Base-by-base conservation (phyloP, 2,888 invertebrate genomes). In the Agrochola lota region DNA sequence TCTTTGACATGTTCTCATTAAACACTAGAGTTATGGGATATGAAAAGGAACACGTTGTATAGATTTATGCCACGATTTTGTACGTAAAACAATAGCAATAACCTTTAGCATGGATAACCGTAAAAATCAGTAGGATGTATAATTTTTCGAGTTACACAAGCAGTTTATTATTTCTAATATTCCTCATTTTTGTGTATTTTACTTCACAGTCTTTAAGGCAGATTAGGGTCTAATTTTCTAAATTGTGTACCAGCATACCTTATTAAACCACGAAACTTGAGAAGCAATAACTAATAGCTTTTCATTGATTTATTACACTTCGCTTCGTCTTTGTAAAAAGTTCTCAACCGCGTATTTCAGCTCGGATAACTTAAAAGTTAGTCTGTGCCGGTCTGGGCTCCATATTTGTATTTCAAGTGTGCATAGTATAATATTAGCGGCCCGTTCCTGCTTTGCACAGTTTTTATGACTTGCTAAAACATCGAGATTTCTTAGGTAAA, bases 261-360 rank as follows among this genome's bases (percentile, higher is more conserved):
- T 40, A 78, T 69, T 64, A 60, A 23, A 46, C 9, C 17, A 49
- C 35, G 55, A 71, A 81, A 83, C 46, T 78, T 70, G 57, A 79
- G 55, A 40, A 67, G 67, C 60, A 73, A 55, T 79, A 70, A 73
- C 46, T 46, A 73, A 70, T 74, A 63, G 63, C 62, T 64, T 71
- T 60, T 59, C 67, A 59, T 84, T 80, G 80, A 82, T 82, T 82
- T 82, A 84, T 84, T 74, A 84, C 70, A 62, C 79, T 70, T 67
- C 15, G n/a, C 71, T 74, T 55, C 73, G n/a, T 59, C 46, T 62
- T 43, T 68, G 23, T n/a, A 49, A 49, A 66, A 84, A 74, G 63
- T 80, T 84, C 1, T 59, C 46, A 9, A 63, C 52, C 57, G 52
- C 78, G n/a, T 62, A 70, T 73, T 60, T 69, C 55, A 66, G 60